Conservation (phyloP, 1,140 invertebrate species). For the Drosophila lini region DNA sequence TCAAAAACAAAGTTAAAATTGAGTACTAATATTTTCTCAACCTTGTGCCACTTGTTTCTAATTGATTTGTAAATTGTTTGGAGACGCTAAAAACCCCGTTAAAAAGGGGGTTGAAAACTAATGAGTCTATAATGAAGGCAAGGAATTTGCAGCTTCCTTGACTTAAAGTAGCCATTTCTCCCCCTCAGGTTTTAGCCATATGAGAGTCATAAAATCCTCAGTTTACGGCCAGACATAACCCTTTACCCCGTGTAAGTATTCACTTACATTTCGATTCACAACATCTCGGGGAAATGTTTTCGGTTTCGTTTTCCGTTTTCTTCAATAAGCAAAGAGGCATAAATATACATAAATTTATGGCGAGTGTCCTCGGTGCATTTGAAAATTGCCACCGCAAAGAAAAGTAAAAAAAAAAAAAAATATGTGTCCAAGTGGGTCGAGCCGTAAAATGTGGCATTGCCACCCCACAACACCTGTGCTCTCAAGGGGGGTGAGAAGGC, state of each 20-base stretch:
- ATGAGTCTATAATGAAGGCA: slow-evolving; percentile 59
- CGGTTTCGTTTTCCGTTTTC: slow-evolving; percentile 24
- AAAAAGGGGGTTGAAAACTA: slow-evolving; percentile 36
- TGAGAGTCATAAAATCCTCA: slow-evolving; percentile 45
- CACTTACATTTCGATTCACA: slow-evolving; percentile 55
- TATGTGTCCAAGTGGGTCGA: slow-evolving; percentile 72
- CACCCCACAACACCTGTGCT: slow-evolving; percentile 60
- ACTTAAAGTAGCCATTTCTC: background rate
- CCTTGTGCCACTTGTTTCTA: slow-evolving; percentile 39
- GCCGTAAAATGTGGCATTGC: slow-evolving; percentile 55
- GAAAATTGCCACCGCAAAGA: slow-evolving; percentile 70
- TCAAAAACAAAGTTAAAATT: slow-evolving; percentile 8
- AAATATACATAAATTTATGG: slow-evolving; percentile 75
- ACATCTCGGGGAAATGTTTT: slow-evolving; percentile 40
- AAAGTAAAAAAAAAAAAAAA: slow-evolving; percentile 18
- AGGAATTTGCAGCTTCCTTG: background rate
- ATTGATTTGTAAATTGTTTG: slow-evolving; percentile 44
- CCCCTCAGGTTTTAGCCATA: background rate
- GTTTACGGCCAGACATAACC: slow-evolving; percentile 46
- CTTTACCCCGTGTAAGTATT: slow-evolving; percentile 31
- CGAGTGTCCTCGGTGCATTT: slow-evolving; percentile 70
- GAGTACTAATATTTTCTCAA: slow-evolving; percentile 32
- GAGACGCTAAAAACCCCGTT: background rate
- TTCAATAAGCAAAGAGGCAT: slow-evolving; percentile 74
- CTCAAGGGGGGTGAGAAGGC: background rate